Evolutionary conservation across 1,140 invertebrate genomes (phyloP), one percentile per base, ranked within the genome.

Genomic region (Drepana arcuata): DNA sequence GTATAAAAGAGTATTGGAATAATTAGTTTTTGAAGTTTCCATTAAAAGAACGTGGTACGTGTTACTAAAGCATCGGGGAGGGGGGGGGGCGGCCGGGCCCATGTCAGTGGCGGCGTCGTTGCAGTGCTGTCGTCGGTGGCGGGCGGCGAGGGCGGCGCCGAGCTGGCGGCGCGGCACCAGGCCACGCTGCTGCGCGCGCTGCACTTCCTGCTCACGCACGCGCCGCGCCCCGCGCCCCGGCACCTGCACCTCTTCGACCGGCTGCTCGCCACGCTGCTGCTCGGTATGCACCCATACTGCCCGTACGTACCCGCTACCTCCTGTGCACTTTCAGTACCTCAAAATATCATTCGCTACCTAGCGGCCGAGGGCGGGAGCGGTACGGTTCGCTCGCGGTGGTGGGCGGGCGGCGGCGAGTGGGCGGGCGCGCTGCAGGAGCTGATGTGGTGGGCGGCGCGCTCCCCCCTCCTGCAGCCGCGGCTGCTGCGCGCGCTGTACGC

Each of bases 391-490:
- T 13, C 42, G 42, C 61, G 66, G 65, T 63, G 69, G 66, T 58
- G 29, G 29, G 47, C 46, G 27, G 49, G 53, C 30, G 48, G 52
- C 36, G 64, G 48, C 10, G 60, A 57, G 34, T 67, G 64, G 50
- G 48, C 50, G 33, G 33, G 30, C 1, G 41, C 65, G 37, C 54
- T 79, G 34, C 44, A 54, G 29, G 64, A 75, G 31, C 44, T 74
- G 56, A 63, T 79, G 46, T 67, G 59, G 58, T 84, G 75, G 75
- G 63, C 57, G 14, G 62, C 55, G 4, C 46, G 57, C 2, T 69
- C 75, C 2, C 60, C 49, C 6, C 24, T 38, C 2, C 51, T 69
- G 42, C 70, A 71, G 61, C 57, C 69, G 15, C 40, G 42, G 3
- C 53, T 73, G 38, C 50, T 73, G 52, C 60, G 70, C n/a, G 55